Base-by-base conservation (phyloP, 2,888 invertebrate species). In the Tachina grossa region DNA sequence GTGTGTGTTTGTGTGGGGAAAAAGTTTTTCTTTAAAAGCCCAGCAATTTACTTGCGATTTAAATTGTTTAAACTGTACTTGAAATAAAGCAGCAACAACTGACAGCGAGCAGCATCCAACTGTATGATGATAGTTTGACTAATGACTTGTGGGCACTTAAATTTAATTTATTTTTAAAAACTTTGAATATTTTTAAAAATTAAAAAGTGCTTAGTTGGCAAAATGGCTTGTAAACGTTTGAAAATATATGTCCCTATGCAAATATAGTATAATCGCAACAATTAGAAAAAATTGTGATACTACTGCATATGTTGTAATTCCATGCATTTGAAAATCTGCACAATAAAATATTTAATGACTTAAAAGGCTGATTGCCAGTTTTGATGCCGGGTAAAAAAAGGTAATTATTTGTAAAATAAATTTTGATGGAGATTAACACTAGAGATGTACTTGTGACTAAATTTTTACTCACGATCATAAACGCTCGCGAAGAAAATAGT, bases 21-120 rank as follows among this genome's bases (percentile, higher is more conserved):
- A 68, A 66, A 19, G 19, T 53, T 53, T 47, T 57, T 57, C n/a
- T n/a, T n/a, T 2, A 22, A 11, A 49, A n/a, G 39, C 31, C 43
- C 61, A 63, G 53, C 61, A 71, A 45, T 72, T 65, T 80, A 41
- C 16, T 77, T 68, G 19, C n/a, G 1, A 65, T 65, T 66, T 22
- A 51, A 71, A 72, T 66, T 77, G 51, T 83, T 78, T 66, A 66
- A 72, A 66, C 19, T 72, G 8, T 22, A 39, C 65, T 66, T 41
- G 47, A 72, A 61, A 63, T 45, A 41, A 22, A 31, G 4, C 41
- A 83, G 72, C 82, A 72, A 78, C 71, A 77, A 53, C 77, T 83
- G 77, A 83, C 83, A 77, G 71, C 49, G 6, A 53, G 51, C 16
- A 59, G 45, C 57, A 77, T 16, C 77, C 77, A 72, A 77, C n/a